phyloP scores from a whole-genome alignment of 2,888 invertebrate species.

The Euspilapteryx auroguttella region DNA sequence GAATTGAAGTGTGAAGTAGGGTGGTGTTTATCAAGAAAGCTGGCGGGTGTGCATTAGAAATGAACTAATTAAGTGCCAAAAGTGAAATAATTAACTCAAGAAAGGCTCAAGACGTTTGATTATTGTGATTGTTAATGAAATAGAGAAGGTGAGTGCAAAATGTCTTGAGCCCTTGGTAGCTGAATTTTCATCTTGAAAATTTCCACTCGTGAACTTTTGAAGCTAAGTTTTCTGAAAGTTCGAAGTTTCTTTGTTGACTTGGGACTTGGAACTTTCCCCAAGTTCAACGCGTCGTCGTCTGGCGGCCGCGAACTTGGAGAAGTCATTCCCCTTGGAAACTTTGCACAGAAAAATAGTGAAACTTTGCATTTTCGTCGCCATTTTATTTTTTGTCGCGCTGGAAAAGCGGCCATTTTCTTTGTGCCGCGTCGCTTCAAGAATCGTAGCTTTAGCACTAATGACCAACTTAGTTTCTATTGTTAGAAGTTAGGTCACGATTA shows the following conservation, averaged over 20 bases:
- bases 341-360: constrained; percentile 55
- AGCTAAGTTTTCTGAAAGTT: constrained; percentile 35
- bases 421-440: constrained; percentile 64
- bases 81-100: too few relatives aligned
- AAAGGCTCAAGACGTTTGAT: too few relatives aligned
- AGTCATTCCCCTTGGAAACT: constrained; percentile 32
- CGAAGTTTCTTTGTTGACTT: constrained; percentile 42
- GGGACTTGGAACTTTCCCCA: constrained; percentile 37
- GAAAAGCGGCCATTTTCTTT: constrained; percentile 65
- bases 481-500: constrained; percentile 55
- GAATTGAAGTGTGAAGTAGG: too few relatives aligned
- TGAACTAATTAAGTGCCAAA: constrained; percentile 17
- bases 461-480: too few relatives aligned
- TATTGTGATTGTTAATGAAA: constrained; percentile 41
- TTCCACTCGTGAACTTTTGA: constrained; percentile 57
- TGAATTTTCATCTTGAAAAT: constrained; percentile 61
- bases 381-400: constrained; percentile 64
- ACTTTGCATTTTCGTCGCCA: constrained; percentile 63
- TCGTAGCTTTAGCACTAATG: too few relatives aligned
- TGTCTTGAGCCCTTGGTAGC: too few relatives aligned
- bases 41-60: constrained; percentile 55
- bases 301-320: constrained; percentile 23
- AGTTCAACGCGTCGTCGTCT: constrained; percentile 21
- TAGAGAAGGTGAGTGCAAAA: constrained; percentile 56
- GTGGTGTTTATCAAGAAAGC: constrained; percentile 52